A percentile compares a stretch with the other conserved stretches of the same genome.
These are phyloP conservation scores for Diogma glabrata DNA, from an alignment of 2,888 invertebrate genomes.

Conservation along the genomic window DNA sequence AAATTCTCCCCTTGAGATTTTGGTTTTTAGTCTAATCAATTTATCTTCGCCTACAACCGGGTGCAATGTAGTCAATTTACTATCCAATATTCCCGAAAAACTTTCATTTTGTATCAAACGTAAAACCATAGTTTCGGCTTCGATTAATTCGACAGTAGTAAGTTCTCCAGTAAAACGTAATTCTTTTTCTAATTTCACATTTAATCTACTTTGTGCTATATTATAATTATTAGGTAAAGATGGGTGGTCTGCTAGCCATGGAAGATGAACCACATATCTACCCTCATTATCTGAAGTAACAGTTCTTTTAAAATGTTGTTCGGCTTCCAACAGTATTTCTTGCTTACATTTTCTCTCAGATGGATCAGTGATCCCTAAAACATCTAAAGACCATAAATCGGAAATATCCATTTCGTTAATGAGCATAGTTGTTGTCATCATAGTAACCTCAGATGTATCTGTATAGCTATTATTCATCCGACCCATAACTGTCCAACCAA, in stretches of 20 bases:
- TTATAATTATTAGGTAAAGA: constrained; percentile 9
- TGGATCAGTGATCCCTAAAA: background rate
- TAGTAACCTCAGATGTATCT: no score
- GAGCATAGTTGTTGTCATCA: background rate
- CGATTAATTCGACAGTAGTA: background rate
- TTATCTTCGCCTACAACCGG: constrained; percentile 16
- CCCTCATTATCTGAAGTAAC: constrained; percentile 11
- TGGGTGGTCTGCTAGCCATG: constrained; percentile 12
- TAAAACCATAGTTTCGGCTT: background rate
- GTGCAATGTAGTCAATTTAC: constrained; percentile 11
- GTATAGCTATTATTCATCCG: constrained; percentile 3
- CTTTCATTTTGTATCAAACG: background rate
- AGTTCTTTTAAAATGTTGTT: constrained; percentile 13
- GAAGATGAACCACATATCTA: constrained; percentile 12
- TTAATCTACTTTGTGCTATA: constrained; percentile 9
- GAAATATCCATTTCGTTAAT: constrained; percentile 1
- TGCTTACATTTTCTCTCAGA: constrained; percentile 3
- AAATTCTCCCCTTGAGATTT: constrained; percentile 17
- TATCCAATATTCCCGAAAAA: constrained; percentile 14
- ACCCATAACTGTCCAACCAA: constrained; percentile 19
- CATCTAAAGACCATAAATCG: constrained; percentile 7
- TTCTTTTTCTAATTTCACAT: constrained; percentile 1
- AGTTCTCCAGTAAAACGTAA: background rate
- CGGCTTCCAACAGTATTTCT: no score
- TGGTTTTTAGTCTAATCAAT: constrained; percentile 19